Percentiles rank a stretch among this genome's conserved stretches.
Conservation (phyloP, 35 echinoderm and acorn worm genomes). For the Chiridota heheva region DNA sequence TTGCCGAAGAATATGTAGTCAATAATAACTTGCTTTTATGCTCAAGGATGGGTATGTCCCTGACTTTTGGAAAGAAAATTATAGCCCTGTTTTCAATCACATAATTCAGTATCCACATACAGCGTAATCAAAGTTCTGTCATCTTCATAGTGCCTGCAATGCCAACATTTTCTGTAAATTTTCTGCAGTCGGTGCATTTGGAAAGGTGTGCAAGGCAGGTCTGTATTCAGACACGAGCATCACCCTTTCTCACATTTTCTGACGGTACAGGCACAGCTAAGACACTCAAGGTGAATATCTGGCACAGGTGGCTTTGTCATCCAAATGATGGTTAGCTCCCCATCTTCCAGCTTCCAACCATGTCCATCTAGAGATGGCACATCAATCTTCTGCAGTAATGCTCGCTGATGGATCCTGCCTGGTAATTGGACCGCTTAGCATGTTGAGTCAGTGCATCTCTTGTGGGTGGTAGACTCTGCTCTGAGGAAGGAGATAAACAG, state of each 20-base stretch:
- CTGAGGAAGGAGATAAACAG: slow-evolving; percentile 10
- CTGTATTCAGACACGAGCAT: slow-evolving; percentile 10
- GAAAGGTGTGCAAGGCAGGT: slow-evolving; percentile 14
- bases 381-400: background rate
- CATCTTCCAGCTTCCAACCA: slow-evolving; percentile 19
- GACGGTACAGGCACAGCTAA: slow-evolving; percentile 12
- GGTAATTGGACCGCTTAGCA: slow-evolving; percentile 34
- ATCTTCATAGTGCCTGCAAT: too few species aligned
- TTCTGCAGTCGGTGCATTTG: slow-evolving; percentile 8
- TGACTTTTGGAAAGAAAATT: too few species aligned
- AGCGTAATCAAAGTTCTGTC: too few species aligned
- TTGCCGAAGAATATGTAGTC: too few species aligned
- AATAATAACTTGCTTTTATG: too few species aligned
- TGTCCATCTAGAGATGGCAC: slow-evolving; percentile 8
- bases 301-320: slow-evolving; percentile 19
- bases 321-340: background rate
- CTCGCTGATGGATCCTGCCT: slow-evolving; percentile 3
- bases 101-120: too few species aligned
- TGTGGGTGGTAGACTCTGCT: slow-evolving; percentile 22
- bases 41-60: too few species aligned
- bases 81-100: too few species aligned
- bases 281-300: background rate
- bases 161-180: background rate
- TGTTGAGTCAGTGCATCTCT: slow-evolving; percentile 17
- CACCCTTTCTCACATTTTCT: slow-evolving; percentile 8